Percentiles rank a stretch among this genome's conserved stretches.
phyloP scores from a whole-genome alignment of 2,113 vertebrate genomes.

The Equus przewalskii region DNA sequence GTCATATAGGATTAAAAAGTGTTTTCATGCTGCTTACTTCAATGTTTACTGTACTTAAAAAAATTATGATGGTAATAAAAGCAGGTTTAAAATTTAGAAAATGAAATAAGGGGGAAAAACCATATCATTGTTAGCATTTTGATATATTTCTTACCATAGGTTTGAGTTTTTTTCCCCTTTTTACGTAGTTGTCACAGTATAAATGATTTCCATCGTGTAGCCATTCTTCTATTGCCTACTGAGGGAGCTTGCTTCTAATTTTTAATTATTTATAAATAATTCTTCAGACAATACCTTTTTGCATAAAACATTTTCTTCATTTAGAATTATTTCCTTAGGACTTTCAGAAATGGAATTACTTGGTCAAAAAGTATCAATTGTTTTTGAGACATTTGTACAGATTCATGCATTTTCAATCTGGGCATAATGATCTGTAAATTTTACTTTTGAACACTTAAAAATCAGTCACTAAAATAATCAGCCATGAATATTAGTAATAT shows the following conservation, averaged over 20 bases:
- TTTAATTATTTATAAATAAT: conserved; percentile 30
- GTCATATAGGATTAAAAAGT: background rate
- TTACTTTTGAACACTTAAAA: background rate
- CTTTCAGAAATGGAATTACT: conserved; percentile 17
- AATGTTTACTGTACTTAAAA: background rate
- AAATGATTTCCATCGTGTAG: background rate
- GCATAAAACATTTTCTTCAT: background rate
- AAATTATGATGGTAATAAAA: conserved; percentile 11
- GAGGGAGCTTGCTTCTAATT: background rate
- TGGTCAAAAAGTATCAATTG: background rate
- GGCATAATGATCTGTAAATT: background rate
- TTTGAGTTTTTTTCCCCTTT: background rate
- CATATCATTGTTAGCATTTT: background rate
- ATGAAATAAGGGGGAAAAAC: background rate
- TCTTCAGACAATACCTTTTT: background rate
- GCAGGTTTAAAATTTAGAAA: conserved; percentile 50
- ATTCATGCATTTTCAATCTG: conserved; percentile 13
- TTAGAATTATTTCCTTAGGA: background rate
- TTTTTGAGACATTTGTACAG: background rate
- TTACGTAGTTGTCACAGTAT: background rate
- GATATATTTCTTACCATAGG: background rate
- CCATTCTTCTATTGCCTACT: background rate
- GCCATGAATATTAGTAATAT: background rate
- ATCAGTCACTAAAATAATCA: background rate
- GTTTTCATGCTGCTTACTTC: background rate